phyloP scores from a whole-genome alignment of 2,888 invertebrate genomes.

The Agonopterix heracliana region DNA sequence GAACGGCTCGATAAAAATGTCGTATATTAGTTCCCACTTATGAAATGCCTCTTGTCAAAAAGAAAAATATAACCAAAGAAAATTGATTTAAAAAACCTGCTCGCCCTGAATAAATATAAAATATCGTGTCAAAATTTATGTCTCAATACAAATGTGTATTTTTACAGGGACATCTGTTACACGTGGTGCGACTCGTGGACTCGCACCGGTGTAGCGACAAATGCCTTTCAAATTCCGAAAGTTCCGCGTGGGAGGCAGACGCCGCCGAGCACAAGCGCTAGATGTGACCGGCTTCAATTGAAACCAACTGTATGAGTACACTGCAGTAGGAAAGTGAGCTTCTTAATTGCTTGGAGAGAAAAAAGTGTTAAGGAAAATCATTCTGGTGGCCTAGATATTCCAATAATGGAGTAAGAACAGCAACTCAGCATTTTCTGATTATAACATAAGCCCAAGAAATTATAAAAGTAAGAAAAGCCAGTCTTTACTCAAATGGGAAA shows the following conservation, averaged over 20 bases:
- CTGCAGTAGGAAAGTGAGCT: not conserved
- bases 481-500: no score
- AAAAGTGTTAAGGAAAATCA: no score
- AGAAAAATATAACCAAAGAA: not conserved
- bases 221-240: slow-evolving; percentile 73
- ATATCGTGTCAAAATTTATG: slow-evolving; percentile 38
- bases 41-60: not conserved
- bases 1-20: no score
- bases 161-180: slow-evolving; percentile 46
- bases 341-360: no score
- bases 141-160: not conserved
- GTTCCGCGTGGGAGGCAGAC: slow-evolving; percentile 57
- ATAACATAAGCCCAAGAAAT: no score
- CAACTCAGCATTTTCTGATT: no score
- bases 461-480: no score
- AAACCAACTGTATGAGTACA: slow-evolving; percentile 34
- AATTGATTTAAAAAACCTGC: slow-evolving; percentile 6
- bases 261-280: slow-evolving; percentile 44
- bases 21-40: no score
- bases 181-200: slow-evolving; percentile 42
- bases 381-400: no score
- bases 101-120: slow-evolving; percentile 17
- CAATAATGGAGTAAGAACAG: no score
- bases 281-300: slow-evolving; percentile 57
- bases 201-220: slow-evolving; percentile 49